These are phyloP conservation scores for Torymus tubicola DNA, from an alignment of 2,888 invertebrate species.

Conservation along the genomic window DNA sequence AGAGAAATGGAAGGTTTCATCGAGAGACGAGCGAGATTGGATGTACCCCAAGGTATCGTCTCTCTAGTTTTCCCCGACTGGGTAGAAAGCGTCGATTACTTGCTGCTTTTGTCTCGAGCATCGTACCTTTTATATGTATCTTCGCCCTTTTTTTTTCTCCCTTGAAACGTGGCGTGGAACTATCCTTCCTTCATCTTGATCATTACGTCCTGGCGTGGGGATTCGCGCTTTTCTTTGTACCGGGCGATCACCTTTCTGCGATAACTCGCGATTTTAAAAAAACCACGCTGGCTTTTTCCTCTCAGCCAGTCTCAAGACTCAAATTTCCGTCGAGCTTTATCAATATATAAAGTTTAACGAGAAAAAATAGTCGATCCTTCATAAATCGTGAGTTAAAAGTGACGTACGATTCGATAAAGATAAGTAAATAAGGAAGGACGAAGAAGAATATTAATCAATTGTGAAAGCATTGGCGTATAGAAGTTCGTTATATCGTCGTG, in stretches of 20 bases:
- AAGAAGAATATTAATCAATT: too few species aligned
- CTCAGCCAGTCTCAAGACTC: too few species aligned
- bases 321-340: too few species aligned
- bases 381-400: too few species aligned
- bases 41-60: constrained; percentile 60
- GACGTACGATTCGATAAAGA: too few species aligned
- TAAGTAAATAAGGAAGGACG: too few species aligned
- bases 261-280: neutral
- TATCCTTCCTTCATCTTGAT: constrained; percentile 29
- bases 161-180: neutral
- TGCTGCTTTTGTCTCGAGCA: constrained; percentile 60
- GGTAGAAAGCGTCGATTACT: constrained; percentile 61
- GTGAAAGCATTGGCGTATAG: too few species aligned
- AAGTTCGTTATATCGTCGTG: too few species aligned
- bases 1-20: constrained; percentile 67
- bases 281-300: too few species aligned
- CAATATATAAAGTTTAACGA: too few species aligned
- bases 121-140: constrained; percentile 37
- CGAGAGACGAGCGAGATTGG: constrained; percentile 62
- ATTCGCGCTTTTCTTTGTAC: neutral
- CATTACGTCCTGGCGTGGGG: constrained; percentile 16
- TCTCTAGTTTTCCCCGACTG: constrained; percentile 57
- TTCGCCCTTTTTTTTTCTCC: constrained; percentile 21
- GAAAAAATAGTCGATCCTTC: too few species aligned
- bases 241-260: constrained; percentile 8